These are phyloP conservation scores for Terebella lapidaria DNA, from an alignment of 2,888 invertebrate species.

Conservation along the genomic window DNA sequence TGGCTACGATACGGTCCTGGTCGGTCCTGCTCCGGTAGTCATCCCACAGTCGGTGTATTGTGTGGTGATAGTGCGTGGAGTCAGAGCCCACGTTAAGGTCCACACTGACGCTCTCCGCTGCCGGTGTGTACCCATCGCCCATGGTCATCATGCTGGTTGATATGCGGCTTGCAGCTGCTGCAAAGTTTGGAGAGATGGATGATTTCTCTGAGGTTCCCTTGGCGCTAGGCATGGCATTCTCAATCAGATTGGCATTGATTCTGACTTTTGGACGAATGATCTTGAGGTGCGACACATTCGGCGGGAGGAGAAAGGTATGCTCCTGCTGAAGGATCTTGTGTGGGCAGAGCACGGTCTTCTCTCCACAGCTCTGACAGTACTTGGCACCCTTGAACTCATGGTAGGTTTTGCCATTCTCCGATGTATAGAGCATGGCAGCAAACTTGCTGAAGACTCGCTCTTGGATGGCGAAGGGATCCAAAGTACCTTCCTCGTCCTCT, in stretches of 20 bases:
- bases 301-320: slow-evolving; percentile 41
- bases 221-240: no score
- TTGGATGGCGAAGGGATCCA: slow-evolving; percentile 47
- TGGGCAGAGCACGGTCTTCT: slow-evolving; percentile 51
- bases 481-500: slow-evolving; percentile 33
- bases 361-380: slow-evolving; percentile 48
- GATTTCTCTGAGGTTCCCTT: no score
- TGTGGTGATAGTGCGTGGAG: slow-evolving; percentile 11
- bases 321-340: slow-evolving; percentile 46
- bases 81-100: not conserved
- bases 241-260: slow-evolving; percentile 32
- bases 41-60: slow-evolving; percentile 43
- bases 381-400: slow-evolving; percentile 48
- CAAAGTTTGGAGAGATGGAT: no score
- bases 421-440: slow-evolving; percentile 49
- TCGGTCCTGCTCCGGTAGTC: slow-evolving; percentile 40
- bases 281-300: slow-evolving; percentile 45
- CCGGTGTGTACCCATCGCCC: no score
- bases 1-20: slow-evolving; percentile 36
- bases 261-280: slow-evolving; percentile 43
- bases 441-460: slow-evolving; percentile 45
- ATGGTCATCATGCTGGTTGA: no score
- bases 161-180: no score
- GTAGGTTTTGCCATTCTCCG: slow-evolving; percentile 46
- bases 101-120: no score